phyloP scores from a whole-genome alignment of 2,797 vertebrate species.

The Sebastes elongatus region DNA sequence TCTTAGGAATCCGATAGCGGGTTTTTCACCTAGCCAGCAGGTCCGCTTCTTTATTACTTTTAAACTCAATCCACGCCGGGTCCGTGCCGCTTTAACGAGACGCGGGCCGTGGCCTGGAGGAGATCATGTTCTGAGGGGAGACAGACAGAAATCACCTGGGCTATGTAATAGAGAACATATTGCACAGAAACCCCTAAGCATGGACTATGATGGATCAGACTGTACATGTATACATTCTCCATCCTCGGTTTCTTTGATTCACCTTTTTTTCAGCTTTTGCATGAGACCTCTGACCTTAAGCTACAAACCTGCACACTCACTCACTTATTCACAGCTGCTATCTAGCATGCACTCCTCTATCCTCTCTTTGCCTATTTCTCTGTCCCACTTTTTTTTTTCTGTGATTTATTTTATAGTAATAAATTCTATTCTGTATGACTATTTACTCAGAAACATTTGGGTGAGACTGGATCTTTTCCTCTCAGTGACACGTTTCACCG shows the following conservation, averaged over 20 bases:
- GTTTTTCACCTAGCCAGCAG: conserved; percentile 98
- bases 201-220: conserved; percentile 82
- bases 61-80: conserved; percentile 94
- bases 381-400: background rate
- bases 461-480: conserved; percentile 52
- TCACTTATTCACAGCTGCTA: conserved; percentile 63
- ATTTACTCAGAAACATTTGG: conserved; percentile 35
- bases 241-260: conserved; percentile 69
- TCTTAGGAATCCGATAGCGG: conserved; percentile 93
- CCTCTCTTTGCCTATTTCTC: conserved; percentile 1
- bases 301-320: conserved; percentile 52
- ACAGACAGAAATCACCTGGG: conserved; percentile 91
- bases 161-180: conserved; percentile 95
- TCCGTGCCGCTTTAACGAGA: conserved; percentile 89
- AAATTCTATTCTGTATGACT: conserved; percentile 2
- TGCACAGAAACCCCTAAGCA: conserved; percentile 83
- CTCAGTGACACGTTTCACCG: conserved; percentile 63
- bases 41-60: conserved; percentile 96
- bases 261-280: conserved; percentile 47
- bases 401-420: conserved; percentile 1
- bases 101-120: conserved; percentile 89
- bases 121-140: conserved; percentile 88
- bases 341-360: conserved; percentile 23
- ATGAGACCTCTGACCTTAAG: conserved; percentile 63
- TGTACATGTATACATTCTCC: conserved; percentile 72